These are phyloP conservation scores for Scomber scombrus DNA, from an alignment of 2,113 vertebrate species.

Conservation along the genomic window DNA sequence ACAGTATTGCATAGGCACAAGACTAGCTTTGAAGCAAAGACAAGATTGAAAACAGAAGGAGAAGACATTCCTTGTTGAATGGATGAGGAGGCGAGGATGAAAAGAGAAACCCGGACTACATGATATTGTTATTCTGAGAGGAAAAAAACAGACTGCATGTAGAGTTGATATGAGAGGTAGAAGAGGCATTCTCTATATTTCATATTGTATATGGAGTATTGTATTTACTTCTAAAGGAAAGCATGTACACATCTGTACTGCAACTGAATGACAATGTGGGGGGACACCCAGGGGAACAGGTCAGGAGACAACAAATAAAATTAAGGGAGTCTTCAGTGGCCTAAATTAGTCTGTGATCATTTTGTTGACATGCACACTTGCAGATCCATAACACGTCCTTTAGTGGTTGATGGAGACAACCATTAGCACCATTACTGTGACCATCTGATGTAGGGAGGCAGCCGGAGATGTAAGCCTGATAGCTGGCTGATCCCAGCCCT, in stretches of 20 bases:
- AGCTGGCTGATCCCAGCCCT: constrained; percentile 50
- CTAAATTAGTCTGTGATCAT: constrained; percentile 34
- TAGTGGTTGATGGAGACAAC: constrained; percentile 34
- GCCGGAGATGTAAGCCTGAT: constrained; percentile 66
- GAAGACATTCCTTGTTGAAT: constrained; percentile 52
- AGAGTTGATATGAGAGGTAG: constrained; percentile 15
- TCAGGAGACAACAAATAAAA: constrained; percentile 16
- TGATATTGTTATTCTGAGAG: constrained; percentile 53
- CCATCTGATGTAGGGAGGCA: constrained; percentile 54
- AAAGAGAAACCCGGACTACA: constrained; percentile 43
- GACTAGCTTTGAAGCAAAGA: constrained; percentile 58
- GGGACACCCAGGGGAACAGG: neutral
- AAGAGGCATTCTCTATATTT: neutral
- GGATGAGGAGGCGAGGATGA: constrained; percentile 17
- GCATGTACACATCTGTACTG: constrained; percentile 7
- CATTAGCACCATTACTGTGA: constrained; percentile 57
- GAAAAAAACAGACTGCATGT: constrained; percentile 39
- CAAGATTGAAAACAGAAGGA: constrained; percentile 41
- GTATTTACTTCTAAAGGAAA: neutral
- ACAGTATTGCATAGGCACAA: constrained; percentile 44
- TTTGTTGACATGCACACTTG: constrained; percentile 30
- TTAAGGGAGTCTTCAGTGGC: neutral
- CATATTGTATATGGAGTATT: neutral
- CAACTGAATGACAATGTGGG: neutral
- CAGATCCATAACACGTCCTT: constrained; percentile 46